phyloP scores from a whole-genome alignment of 2,888 invertebrate species.

The Aspidapion aeneum region DNA sequence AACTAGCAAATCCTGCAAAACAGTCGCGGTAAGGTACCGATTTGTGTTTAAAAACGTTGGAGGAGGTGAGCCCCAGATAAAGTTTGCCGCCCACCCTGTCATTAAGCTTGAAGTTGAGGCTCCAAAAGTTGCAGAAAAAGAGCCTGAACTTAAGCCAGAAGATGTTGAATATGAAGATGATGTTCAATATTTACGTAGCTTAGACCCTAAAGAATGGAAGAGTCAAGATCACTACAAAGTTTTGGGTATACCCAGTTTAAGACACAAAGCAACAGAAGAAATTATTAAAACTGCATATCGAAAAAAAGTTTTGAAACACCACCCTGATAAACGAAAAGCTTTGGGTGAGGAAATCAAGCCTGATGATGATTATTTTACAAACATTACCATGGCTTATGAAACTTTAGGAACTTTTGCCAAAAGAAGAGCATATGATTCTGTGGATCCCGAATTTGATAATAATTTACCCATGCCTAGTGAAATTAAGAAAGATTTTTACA shows the following conservation, averaged over 20 bases:
- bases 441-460: constrained; percentile 94
- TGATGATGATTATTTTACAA: constrained; percentile 97
- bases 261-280: constrained; percentile 85
- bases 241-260: constrained; percentile 78
- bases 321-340: constrained; percentile 96
- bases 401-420: constrained; percentile 76
- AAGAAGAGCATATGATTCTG: constrained; percentile 91
- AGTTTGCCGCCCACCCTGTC: constrained; percentile 42
- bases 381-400: constrained; percentile 97
- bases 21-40: constrained; percentile 43
- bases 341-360: constrained; percentile 82
- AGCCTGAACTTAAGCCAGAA: constrained; percentile 36
- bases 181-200: constrained; percentile 75
- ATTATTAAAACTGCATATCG: constrained; percentile 93
- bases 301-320: constrained; percentile 88
- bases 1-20: constrained; percentile 34
- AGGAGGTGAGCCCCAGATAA: constrained; percentile 37
- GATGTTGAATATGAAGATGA: constrained; percentile 64
- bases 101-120: constrained; percentile 38
- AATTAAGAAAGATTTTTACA: constrained; percentile 78
- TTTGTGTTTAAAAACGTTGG: constrained; percentile 40
- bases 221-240: constrained; percentile 97
- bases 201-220: constrained; percentile 97
- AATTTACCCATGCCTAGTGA: constrained; percentile 72
- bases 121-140: constrained; percentile 36